Evolutionary conservation across 2,113 vertebrate genomes (phyloP).

Genomic region (Corythornis madagascariensis): DNA sequence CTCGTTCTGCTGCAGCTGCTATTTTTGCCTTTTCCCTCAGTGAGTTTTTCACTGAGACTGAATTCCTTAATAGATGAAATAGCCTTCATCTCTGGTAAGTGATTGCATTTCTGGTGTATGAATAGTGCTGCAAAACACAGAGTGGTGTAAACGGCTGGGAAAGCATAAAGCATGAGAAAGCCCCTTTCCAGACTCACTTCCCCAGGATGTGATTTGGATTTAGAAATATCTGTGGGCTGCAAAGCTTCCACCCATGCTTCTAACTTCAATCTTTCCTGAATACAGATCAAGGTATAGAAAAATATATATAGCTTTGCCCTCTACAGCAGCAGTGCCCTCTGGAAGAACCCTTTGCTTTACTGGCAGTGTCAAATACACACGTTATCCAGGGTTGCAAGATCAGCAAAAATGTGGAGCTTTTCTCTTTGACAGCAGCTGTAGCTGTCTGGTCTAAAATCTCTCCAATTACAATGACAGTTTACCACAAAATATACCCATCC

Average conservation of each 20-base stretch:
- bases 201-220: slow-evolving; percentile 54
- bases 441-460: slow-evolving; percentile 44
- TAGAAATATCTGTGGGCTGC: slow-evolving; percentile 52
- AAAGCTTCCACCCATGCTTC: slow-evolving; percentile 51
- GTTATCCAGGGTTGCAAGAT: slow-evolving; percentile 27
- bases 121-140: not conserved
- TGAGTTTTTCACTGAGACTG: not conserved
- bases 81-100: slow-evolving; percentile 5
- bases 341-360: slow-evolving; percentile 45
- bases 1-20: not conserved
- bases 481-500: slow-evolving; percentile 34
- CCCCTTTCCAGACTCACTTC: slow-evolving; percentile 52
- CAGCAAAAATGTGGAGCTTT: slow-evolving; percentile 51
- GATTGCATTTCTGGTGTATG: slow-evolving; percentile 6
- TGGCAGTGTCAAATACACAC: slow-evolving; percentile 20
- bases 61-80: not conserved
- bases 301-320: slow-evolving; percentile 39
- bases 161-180: slow-evolving; percentile 50
- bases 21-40: not conserved
- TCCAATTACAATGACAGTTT: slow-evolving; percentile 28
- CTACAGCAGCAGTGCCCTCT: slow-evolving; percentile 44
- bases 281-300: slow-evolving; percentile 21
- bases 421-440: slow-evolving; percentile 45
- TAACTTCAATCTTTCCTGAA: slow-evolving; percentile 29
- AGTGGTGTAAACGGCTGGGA: not conserved